Percentiles rank a stretch among this genome's conserved stretches.
Conservation (phyloP, 1,140 invertebrate species). For the Bathynomus jamesi region DNA sequence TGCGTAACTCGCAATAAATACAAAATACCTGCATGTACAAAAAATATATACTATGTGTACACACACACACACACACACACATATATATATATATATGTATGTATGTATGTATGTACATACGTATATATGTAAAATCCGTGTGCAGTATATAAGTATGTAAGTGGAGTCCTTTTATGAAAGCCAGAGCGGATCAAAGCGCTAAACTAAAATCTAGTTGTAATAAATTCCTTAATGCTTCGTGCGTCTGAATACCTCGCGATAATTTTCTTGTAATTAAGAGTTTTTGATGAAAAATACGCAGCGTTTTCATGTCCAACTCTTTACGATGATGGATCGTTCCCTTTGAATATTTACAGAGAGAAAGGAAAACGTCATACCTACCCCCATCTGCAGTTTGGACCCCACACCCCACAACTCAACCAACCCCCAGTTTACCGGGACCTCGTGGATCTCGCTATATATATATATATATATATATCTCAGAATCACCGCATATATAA, state of each 20-base stretch:
- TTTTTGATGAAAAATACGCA: not conserved
- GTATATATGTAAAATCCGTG: too few species aligned
- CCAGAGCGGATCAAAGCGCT: not conserved
- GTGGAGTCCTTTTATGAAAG: too few species aligned
- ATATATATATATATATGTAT: too few species aligned
- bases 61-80: not conserved
- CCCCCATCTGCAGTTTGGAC: not conserved
- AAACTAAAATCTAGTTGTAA: not conserved
- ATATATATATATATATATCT: too few species aligned
- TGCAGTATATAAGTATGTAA: too few species aligned
- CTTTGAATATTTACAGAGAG: not conserved
- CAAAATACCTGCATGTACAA: too few species aligned
- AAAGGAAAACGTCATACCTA: not conserved
- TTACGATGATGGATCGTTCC: not conserved
- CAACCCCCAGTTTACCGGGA: too few species aligned
- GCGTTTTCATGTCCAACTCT: not conserved
- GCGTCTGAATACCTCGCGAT: not conserved
- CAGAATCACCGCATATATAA: too few species aligned
- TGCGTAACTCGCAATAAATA: too few species aligned
- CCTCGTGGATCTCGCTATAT: too few species aligned
- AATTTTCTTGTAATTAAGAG: not conserved
- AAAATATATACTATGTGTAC: not conserved
- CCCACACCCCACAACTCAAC: too few species aligned
- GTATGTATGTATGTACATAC: too few species aligned
- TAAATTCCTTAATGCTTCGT: not conserved